Base-by-base conservation (phyloP, 2,113 vertebrate species). In the Melanerpes aurifrons region DNA sequence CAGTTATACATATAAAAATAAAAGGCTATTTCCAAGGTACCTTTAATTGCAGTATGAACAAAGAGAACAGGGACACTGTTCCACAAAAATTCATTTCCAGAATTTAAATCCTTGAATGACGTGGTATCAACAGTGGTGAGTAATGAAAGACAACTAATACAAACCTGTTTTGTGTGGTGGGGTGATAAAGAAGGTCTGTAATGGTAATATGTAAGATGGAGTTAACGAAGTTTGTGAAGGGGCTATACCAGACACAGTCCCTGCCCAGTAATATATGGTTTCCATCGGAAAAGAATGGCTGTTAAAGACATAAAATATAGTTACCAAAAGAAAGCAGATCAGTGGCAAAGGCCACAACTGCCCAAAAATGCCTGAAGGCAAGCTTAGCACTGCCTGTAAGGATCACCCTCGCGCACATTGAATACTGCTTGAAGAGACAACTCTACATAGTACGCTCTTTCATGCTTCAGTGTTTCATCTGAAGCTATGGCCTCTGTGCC, bases 341-440 rank as follows among this genome's bases (percentile, higher is more conserved):
- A 66, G 43, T 1, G 1, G 11, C 25, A 50, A 48, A 80, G 29
- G 53, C 19, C 31, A 47, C 24, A 53, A 37, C 5, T 40, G 45
- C 19, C 9, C 66, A 50, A 32, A 82, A 28, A 1, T 15, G 6
- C 7, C 5, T 2, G 29, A 82, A 61, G 4, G 4, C 43, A 67
- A 72, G 24, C 20, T 54, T 2, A 68, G 2, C 0, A 9, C 53
- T 32, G 7, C 62, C 73, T 59, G 21, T 32, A 47, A 26, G 29
- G 14, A 56, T 5, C 13, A 47, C 14, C 12, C 11, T 70, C 45
- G 12, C 0, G 0, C 31, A 13, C 56, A 28, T 12, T 2, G 1
- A 61, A 71, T 18, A 43, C 22, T 53, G 16, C 35, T 61, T 31
- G 54, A 82, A 48, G 24, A 68, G 12, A 15, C 7, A 28, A 48